Evolutionary conservation across 2,797 vertebrate species (phyloP), one percentile per base, ranked within the genome.

Genomic region (Brachyalestes nurse): DNA sequence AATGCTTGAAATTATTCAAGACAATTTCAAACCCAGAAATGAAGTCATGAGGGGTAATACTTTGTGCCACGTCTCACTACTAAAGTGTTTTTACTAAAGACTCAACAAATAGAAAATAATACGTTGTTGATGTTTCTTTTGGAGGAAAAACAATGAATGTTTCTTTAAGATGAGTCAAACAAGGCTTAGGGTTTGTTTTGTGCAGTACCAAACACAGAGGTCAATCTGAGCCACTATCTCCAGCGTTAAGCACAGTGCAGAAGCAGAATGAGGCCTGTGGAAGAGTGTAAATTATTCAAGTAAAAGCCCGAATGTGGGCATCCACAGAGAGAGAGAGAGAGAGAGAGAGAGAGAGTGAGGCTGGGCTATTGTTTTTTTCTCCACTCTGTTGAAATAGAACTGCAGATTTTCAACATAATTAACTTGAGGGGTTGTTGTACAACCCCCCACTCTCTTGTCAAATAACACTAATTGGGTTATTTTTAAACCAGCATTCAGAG

Each of bases 381-480:
- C 25, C 60, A 71, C 53, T 83, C 79, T 85, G 85, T 85, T 86
- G 81, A 86, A 84, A 81, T 84, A 76, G 82, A 88, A 83, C 83
- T 67, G 47, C 21, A 70, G 66, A 77, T 73, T 86, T 77, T 55
- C 53, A 40, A 55, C 69, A 74, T 81, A 84, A 82, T 86, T 82
- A 89, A 61, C 84, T 86, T 82, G 90, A 89, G 89, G 88, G 89
- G 89, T 88, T 84, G 40, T 65, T 88, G 84, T 86, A 88, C 82
- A 87, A 90, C 90, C 90, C 87, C 87, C 82, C 81, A 88, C 85
- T 85, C 82, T 87, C 87, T 87, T 92, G 88, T 84, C 87, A 87
- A 90, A 91, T 90, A 87, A 90, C 87, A 89, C 89, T 93, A 92
- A 94, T 93, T 91, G 88, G 90, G 86, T 89, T 93, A 93, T 93